Base-by-base conservation (phyloP, 2,888 invertebrate species). In the Drosophila prostipennis region DNA sequence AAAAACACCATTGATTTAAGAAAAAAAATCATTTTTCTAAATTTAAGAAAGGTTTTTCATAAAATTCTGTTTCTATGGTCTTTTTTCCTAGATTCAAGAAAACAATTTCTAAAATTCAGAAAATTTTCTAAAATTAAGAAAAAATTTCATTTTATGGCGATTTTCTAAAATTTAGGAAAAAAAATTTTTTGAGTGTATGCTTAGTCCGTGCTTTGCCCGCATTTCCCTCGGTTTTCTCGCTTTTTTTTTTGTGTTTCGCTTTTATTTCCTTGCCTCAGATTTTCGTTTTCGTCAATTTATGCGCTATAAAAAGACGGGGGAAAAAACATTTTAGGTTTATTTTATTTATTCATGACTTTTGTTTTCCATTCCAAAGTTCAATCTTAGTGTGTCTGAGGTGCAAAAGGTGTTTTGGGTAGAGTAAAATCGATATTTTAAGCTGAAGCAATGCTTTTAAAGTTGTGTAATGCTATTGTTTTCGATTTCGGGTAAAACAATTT, bases 311-410 rank as follows among this genome's bases (percentile, higher is more conserved):
- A 81, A 58, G 52, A 46, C 7, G 19, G 13, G 34, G 11, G 34
- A 34, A 45, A 37, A 42, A 65, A 39, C 58, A 49, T 63, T 61
- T 45, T 53, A 40, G 19, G 55, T 19, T 14, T 70, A 37, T 57
- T 75, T 80, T 75, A 80, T 65, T 79, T 78, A 83, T 87, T 87
- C 76, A 83, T 77, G 83, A 74, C 52, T 69, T 70, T 72, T 60
- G 72, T 57, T 53, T 61, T 39, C 45, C 80, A 86, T 80, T 86
- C 80, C 26, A 82, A 78, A 82, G 55, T 26, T 79, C 59, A 80
- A 72, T 72, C 32, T 29, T 5, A 6, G 37, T 37, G 37, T 39
- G 29, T 43, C 32, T 23, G 37, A 37, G 67, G 53, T 52, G 16
- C 26, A 39, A 61, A 49, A 34, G 52, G 67, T 46, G 14, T 19